Evolutionary conservation across 2,797 vertebrate species (phyloP).

Genomic region (Scleropages formosus): DNA sequence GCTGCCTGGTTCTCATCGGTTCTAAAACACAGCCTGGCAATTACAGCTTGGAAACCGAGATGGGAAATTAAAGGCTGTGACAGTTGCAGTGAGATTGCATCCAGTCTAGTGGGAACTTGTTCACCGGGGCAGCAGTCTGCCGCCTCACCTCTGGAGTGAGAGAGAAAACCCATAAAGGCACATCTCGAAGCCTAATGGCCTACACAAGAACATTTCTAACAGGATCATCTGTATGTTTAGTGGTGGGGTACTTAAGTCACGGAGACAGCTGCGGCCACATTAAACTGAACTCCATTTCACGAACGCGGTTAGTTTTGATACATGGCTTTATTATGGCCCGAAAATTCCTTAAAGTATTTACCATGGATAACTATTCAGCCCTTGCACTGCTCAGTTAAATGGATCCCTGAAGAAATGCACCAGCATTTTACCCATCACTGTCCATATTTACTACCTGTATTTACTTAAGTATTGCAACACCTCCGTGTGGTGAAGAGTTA

Average conservation of each 20-base stretch:
- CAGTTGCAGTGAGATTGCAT: conserved; percentile 43
- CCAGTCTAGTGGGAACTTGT: conserved; percentile 35
- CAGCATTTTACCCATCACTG: not conserved
- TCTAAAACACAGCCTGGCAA: conserved; percentile 33
- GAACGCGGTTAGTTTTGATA: not conserved
- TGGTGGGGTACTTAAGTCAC: not conserved
- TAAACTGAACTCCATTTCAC: not conserved
- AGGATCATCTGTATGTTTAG: not conserved
- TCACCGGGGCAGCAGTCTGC: conserved; percentile 24
- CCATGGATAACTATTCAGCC: not conserved
- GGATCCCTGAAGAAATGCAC: not conserved
- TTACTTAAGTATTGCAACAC: not conserved
- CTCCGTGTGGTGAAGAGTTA: no score
- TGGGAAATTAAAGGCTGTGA: conserved; percentile 49
- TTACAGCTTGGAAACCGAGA: conserved; percentile 38
- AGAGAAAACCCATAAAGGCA: conserved; percentile 21
- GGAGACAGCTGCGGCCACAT: not conserved
- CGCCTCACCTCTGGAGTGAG: conserved; percentile 20
- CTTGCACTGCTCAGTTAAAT: not conserved
- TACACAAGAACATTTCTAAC: not conserved
- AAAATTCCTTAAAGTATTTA: not conserved
- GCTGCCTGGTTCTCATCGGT: conserved; percentile 43
- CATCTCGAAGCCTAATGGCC: not conserved
- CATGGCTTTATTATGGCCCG: not conserved
- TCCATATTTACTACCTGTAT: not conserved